Base-by-base conservation (phyloP, 2,888 invertebrate genomes). In the Spodoptera exigua region DNA sequence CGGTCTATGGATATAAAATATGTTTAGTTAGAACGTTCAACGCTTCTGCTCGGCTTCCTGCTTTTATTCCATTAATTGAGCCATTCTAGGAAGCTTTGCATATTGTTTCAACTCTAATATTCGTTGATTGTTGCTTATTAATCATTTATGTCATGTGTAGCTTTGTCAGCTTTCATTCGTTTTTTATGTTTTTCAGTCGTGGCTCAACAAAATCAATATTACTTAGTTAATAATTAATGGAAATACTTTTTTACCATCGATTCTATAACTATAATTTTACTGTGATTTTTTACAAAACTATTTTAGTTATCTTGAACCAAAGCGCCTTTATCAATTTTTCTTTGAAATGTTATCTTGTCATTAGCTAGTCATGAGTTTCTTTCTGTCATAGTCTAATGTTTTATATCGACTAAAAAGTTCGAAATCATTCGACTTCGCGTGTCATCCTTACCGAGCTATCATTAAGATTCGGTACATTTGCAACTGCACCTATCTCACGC, bases 401-500 rank as follows among this genome's bases (percentile, higher is more conserved):
- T 59, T 34, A 54, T 45, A 48, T 48, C 37, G 41, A 34, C 16
- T 64, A 70, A 68, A 63, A 69, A 64, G 44, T 48, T 69, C 51
- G 48, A 70, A 69, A 64, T 44, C 59, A 48, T 49, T 69, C 53
- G 41, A 46, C 48, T 53, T 69, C 40, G 69, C 69, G 55, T 76
- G 78, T 75, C 71, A 69, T 70, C 57, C 54, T 40, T 36, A 40
- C 63, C 43, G 44, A 61, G 48, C 62, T 34, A 62, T 75, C 67
- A 75, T 69, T 74, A 70, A 61, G 61, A 70, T 75, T 74, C 65
- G 62, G 70, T 70, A 70, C 63, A 66, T 62, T 68, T 64, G 65
- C 63, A 64, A 51, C 61, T 47, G 44, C 60, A 54, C 12, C 27
- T 16, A 55, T 59, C 49, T 41, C 68, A 71, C 41, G 47, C 64